A percentile compares a stretch with the other conserved stretches of the same genome.
These are phyloP conservation scores for Philopotamus ludificatus DNA, from an alignment of 1,140 invertebrate species.

Conservation along the genomic window DNA sequence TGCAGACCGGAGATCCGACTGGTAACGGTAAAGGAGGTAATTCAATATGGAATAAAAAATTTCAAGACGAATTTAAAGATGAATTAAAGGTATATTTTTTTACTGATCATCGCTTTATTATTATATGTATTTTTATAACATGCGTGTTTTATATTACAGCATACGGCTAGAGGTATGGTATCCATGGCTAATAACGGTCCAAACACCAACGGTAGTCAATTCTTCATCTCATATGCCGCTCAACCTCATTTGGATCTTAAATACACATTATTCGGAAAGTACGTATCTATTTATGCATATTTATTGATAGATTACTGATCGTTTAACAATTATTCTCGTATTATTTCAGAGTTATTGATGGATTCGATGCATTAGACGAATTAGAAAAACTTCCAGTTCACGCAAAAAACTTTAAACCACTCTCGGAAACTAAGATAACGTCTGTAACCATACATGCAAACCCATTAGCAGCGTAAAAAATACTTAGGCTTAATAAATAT, in stretches of 20 bases:
- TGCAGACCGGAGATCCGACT: conserved; percentile 94
- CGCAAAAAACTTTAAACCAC: conserved; percentile 86
- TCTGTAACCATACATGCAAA: conserved; percentile 94
- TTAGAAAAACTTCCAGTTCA: conserved; percentile 94
- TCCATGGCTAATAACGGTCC: conserved; percentile 99
- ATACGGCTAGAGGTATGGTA: conserved; percentile 82
- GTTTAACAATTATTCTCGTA: conserved; percentile 1
- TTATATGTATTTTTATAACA: neutral
- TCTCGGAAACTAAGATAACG: conserved; percentile 82
- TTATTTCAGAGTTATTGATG: conserved; percentile 90
- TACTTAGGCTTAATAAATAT: too few relatives aligned
- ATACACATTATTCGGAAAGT: conserved; percentile 97
- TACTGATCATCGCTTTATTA: neutral
- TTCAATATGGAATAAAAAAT: conserved; percentile 89
- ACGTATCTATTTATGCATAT: conserved; percentile 48
- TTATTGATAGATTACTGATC: conserved; percentile 7
- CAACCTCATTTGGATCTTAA: conserved; percentile 97
- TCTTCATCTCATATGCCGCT: conserved; percentile 92
- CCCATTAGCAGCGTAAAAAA: conserved; percentile 75
- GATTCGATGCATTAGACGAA: conserved; percentile 93
- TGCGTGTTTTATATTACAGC: conserved; percentile 56
- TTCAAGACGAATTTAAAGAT: conserved; percentile 96
- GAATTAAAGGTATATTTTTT: conserved; percentile 74
- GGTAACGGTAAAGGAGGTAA: conserved; percentile 92
- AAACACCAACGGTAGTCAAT: conserved; percentile 98